Conservation (phyloP, 2,113 vertebrate species). For the Tetrax tetrax region DNA sequence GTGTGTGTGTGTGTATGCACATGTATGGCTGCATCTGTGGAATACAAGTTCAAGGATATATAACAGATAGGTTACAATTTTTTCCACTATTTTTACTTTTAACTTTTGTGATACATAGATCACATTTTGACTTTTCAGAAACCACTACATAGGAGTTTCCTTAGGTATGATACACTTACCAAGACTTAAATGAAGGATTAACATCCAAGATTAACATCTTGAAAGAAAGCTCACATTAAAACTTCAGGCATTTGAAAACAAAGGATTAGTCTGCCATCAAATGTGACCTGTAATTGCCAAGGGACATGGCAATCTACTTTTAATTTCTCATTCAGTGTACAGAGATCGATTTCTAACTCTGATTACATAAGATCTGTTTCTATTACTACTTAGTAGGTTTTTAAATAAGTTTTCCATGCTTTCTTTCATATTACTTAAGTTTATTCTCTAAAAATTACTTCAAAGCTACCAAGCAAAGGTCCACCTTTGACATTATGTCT, state of each 20-base stretch:
- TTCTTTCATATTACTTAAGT: background rate
- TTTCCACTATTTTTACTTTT: background rate
- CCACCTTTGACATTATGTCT: background rate
- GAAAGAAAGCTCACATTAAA: background rate
- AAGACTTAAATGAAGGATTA: background rate
- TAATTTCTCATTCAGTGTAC: background rate
- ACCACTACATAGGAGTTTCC: background rate
- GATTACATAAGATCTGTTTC: background rate
- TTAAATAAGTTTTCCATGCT: background rate
- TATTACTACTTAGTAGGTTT: background rate
- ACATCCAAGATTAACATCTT: background rate
- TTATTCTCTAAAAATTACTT: background rate
- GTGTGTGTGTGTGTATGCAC: rapidly evolving
- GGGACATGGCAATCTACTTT: background rate
- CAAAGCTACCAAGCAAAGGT: background rate
- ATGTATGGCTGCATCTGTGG: background rate
- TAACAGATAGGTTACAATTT: background rate
- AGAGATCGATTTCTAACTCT: background rate
- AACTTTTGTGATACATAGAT: background rate
- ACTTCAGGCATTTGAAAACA: background rate
- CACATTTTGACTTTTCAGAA: background rate
- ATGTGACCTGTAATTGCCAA: background rate
- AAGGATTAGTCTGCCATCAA: background rate
- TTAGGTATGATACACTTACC: background rate
- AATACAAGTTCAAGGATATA: background rate